Conservation (phyloP, 2,888 invertebrate genomes). For the Sphinx pinastri region DNA sequence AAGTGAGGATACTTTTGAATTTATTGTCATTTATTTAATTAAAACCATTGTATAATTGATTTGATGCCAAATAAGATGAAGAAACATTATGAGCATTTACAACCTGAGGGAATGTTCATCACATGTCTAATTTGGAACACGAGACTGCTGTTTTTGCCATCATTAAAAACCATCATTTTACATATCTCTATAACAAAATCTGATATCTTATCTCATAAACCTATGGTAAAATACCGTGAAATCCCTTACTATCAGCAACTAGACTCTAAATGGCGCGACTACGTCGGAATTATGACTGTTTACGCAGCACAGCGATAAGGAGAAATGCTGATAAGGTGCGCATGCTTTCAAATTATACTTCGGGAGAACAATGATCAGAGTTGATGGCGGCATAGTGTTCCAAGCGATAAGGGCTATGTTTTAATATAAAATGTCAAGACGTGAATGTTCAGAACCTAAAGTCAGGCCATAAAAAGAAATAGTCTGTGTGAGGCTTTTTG, state of each 20-base stretch:
- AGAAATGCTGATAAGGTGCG: constrained; percentile 10
- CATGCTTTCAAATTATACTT: not conserved
- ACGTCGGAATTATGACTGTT: constrained; percentile 1
- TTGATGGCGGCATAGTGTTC: not conserved
- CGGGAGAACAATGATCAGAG: not conserved
- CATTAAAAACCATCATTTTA: too few relatives aligned
- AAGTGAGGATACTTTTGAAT: not conserved
- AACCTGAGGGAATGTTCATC: too few relatives aligned
- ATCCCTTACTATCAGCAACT: constrained; percentile 5
- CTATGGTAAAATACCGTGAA: not conserved
- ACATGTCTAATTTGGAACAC: too few relatives aligned
- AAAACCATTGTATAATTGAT: too few relatives aligned
- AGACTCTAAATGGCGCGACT: not conserved
- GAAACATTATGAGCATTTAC: too few relatives aligned
- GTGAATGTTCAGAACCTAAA: too few relatives aligned
- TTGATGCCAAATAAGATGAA: too few relatives aligned
- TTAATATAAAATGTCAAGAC: too few relatives aligned
- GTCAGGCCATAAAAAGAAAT: too few relatives aligned
- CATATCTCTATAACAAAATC: not conserved
- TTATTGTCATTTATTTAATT: not conserved
- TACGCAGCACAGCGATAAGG: not conserved
- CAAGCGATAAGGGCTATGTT: too few relatives aligned
- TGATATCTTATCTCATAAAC: constrained; percentile 1
- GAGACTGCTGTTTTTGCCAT: too few relatives aligned
- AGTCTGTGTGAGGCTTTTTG: not conserved